phyloP scores from a whole-genome alignment of 2,797 vertebrate species.

The Dicrostonyx torquatus region DNA sequence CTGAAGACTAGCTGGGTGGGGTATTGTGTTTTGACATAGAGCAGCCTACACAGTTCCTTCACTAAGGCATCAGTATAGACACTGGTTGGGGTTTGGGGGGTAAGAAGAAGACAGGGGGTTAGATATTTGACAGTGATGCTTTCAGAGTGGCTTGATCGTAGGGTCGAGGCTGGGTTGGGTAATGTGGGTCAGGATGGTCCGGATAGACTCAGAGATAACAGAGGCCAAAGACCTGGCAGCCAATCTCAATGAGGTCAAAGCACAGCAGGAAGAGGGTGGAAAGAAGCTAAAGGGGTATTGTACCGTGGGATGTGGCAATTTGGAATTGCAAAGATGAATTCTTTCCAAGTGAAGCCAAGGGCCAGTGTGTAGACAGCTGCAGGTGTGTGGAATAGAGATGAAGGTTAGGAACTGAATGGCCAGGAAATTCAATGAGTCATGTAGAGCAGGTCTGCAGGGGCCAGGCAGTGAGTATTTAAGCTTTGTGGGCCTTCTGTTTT shows the following conservation, averaged over 20 bases:
- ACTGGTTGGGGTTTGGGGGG: slow-evolving; percentile 2
- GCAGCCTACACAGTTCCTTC: neutral
- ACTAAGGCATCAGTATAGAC: neutral
- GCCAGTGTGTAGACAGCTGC: neutral
- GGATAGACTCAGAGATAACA: neutral
- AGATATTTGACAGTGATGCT: neutral
- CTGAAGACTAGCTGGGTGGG: neutral
- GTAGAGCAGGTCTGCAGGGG: neutral
- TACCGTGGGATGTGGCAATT: neutral
- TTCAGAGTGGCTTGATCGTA: neutral
- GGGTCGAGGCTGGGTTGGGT: neutral
- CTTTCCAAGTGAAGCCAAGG: neutral
- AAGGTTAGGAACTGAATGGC: neutral
- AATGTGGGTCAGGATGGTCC: neutral
- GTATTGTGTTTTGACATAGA: neutral
- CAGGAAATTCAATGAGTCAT: slow-evolving; percentile 8
- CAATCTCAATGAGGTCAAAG: neutral
- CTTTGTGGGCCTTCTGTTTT: neutral
- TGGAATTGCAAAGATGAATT: neutral
- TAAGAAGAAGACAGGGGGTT: neutral
- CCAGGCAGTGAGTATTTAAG: neutral
- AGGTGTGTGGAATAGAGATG: neutral
- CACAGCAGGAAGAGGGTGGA: neutral
- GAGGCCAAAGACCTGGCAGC: slow-evolving; percentile 8
- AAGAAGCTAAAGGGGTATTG: neutral